Evolutionary conservation across 2,797 vertebrate species (phyloP), one percentile per base, ranked within the genome.

Genomic region (Melanotaenia boesemani): DNA sequence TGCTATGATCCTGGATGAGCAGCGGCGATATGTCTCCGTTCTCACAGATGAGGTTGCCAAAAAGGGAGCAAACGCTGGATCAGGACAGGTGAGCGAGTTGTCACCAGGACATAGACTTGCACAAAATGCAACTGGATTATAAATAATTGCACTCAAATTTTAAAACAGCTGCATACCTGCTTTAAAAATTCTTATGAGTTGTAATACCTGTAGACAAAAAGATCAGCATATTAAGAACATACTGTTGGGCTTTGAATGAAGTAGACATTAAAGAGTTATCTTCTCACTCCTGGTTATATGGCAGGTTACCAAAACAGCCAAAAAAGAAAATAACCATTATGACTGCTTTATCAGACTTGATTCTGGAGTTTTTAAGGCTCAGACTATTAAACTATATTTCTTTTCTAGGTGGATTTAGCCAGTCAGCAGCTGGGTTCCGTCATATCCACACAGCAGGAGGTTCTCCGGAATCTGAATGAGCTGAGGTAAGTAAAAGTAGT

Each of bases 1-100:
- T 50, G 96, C 97, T 39, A 98, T 98, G 97, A 96, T 99, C 80
- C 95, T 99, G 70, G 98, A 99, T n/a, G 98, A 99, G 77, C 98
- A 99, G 89, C 95, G 97, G 1, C 95, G 95, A 61, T 98, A 97
- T 0, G 96, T 99, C 4, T 95, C 96, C 4, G 92, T 95, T 12
- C 83, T 98, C 86, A 96, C 96, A 0, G 97, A 98, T 0, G 97
- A 98, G 77, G 83, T 98, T 3, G 62, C 95, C 56, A 98, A 95
- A 89, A 96, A 93, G 77, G 94, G 91, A 26, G 2, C 80, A 4
- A 89, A 90, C 0, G 74, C 74, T 0, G 96, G 94, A 50, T 94
- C 91, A 0, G 96, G 95, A 70, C 96, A 96, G 96, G 96, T 97
- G 80, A 36, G 84, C 13, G 9, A 0, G 1, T 10, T 11, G 0